A percentile compares a stretch with the other conserved stretches of the same genome.
Evolutionary conservation across 2,113 vertebrate species (phyloP).

Genomic region (Enhydra lutris): DNA sequence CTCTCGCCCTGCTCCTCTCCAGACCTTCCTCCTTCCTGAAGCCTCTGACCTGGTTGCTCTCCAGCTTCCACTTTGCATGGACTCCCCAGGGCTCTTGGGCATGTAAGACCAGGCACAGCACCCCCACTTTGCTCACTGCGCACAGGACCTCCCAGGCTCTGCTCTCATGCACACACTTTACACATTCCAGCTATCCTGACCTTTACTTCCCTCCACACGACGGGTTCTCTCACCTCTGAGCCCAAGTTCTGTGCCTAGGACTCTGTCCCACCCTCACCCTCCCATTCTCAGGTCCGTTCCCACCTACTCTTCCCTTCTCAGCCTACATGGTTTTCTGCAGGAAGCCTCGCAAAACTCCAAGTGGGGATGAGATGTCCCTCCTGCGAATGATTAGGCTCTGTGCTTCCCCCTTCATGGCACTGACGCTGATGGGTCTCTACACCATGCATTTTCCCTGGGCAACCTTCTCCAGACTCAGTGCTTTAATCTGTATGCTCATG

Average conservation of each 20-base stretch:
- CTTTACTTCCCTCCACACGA: background rate
- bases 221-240: background rate
- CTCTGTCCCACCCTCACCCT: background rate
- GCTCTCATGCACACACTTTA: background rate
- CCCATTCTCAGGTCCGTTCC: background rate
- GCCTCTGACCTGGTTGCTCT: background rate
- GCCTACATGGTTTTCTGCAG: background rate
- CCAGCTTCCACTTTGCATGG: background rate
- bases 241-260: background rate
- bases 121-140: background rate
- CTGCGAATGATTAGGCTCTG: fast-evolving
- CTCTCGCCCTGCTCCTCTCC: background rate
- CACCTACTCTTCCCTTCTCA: background rate
- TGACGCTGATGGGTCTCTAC: background rate
- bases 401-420: background rate
- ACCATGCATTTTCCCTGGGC: background rate
- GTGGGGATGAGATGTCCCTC: background rate
- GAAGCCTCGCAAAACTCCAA: background rate
- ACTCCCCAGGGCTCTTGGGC: background rate
- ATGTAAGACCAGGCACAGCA: background rate
- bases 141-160: background rate
- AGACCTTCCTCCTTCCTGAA: background rate
- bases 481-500: background rate
- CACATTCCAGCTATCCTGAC: background rate
- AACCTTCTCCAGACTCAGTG: background rate